Conservation (phyloP, 2,113 vertebrate species). For the Colaptes auratus region DNA sequence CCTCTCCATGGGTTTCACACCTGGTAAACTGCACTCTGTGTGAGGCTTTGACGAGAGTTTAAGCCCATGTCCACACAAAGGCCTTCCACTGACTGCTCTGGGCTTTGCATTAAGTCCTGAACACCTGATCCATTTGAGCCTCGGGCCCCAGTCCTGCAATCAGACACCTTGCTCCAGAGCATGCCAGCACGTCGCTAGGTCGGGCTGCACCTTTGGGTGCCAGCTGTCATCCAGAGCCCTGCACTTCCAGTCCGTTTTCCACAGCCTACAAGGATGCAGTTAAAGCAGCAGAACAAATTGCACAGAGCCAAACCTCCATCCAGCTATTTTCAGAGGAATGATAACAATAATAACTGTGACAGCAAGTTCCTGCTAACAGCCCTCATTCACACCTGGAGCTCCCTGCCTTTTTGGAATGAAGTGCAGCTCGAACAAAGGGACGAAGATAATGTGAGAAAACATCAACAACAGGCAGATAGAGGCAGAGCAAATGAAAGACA, state of each 20-base stretch:
- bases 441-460: constrained; percentile 59
- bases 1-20: not conserved
- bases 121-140: not conserved
- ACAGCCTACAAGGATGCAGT: not conserved
- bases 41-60: not conserved
- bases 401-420: constrained; percentile 34
- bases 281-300: not conserved
- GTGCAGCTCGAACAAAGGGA: constrained; percentile 18
- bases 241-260: not conserved
- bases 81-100: not conserved
- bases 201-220: not conserved
- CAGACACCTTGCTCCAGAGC: not conserved
- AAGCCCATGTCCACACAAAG: not conserved
- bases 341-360: not conserved
- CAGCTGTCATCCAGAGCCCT: not conserved
- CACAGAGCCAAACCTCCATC: not conserved
- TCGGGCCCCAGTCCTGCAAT: not conserved
- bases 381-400: constrained; percentile 51
- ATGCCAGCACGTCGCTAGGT: not conserved
- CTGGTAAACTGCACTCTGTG: not conserved
- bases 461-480: constrained; percentile 45
- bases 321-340: constrained; percentile 25
- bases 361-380: constrained; percentile 15
- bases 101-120: not conserved
- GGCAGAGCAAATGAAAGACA: constrained; percentile 58